Base-by-base conservation (phyloP, 2,888 invertebrate genomes). In the Protula sp. region DNA sequence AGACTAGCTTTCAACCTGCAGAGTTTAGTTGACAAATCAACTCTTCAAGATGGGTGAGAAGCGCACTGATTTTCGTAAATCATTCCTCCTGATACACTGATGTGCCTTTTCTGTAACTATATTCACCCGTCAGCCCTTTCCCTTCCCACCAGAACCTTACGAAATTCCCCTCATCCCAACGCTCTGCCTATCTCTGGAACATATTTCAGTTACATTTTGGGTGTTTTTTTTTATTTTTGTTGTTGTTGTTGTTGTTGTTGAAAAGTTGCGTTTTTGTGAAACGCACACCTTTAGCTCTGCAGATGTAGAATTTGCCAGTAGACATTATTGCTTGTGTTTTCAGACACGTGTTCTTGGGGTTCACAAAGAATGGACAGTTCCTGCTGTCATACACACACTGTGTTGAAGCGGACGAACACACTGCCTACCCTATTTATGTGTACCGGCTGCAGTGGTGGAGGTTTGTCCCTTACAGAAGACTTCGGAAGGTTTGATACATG, bases 281-380 rank as follows among this genome's bases (percentile, higher is more conserved):
- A n/a, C n/a, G n/a, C n/a, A 52, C 28, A n/a, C 47, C 9, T 47
- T 22, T 4, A 3, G 47, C 24, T 47, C 24, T 3, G 47, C 47
- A 47, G 47, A 24, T 47, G n/a, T 47, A 24, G 3, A n/a, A n/a
- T n/a, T n/a, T n/a, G n/a, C n/a, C n/a, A n/a, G n/a, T n/a, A n/a
- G n/a, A n/a, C n/a, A n/a, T n/a, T n/a, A n/a, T n/a, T n/a, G n/a
- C n/a, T n/a, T 28, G 31, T 9, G 58, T 1, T 63, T 58, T 30
- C 71, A 92, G 92, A 68, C 93, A 94, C 80, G 88, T 94, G 67
- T 91, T 92, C 77, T 91, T 95, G 88, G 95, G 95, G 4, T 89
- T 94, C 76, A 92, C 92, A n/a, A 89, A 91, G 72, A 94, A 94
- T 80, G 94, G 94, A 19, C 90, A 92, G 82, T 94, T 89, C 83